Evolutionary conservation across 2,797 vertebrate species (phyloP), one percentile per base, ranked within the genome.

Genomic region (Chaenodraco wilsoni): DNA sequence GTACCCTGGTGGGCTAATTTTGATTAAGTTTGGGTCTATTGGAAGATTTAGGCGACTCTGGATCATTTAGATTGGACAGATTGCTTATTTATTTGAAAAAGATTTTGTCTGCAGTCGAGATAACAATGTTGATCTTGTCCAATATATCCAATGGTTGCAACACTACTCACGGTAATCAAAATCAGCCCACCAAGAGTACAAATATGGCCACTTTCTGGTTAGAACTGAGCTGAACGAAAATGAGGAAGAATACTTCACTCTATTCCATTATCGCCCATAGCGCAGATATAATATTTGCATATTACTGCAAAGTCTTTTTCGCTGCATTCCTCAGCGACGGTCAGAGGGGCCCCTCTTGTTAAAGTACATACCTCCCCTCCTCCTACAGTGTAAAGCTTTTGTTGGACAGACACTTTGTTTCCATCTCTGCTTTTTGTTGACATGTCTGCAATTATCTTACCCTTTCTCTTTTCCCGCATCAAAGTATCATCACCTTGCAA

Each of bases 301-400:
- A 33, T 46, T 62, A 5, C 23, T 13, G 10, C 27, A 0, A 4
- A 41, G 54, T 11, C n/a, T 13, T 3, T 13, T 6, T 48, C 45
- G 0, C n/a, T 44, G 78, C 61, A 79, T 88, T 71, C 73, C 77
- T 43, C 2, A 41, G 2, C 58, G 61, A 83, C 83, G 74, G 78
- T 82, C 84, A 83, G 1, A 23, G 4, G 19, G 51, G 55, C 41
- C 37, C 44, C 10, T 0, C 16, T n/a, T 23, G n/a, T 19, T 44
- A 13, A n/a, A 44, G 23, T 6, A 40, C 11, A n/a, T 31, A 11
- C 44, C 51, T 16, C 63, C 45, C 40, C 67, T 40, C 33, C 63
- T 33, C 19, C 16, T 1, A 37, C 9, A 9, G 31, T 45, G 46
- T 15, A 10, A 44, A 17, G 33, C 49, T 45, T 37, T 56, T 17